A percentile compares a stretch with the other conserved stretches of the same genome.
Conservation (phyloP, 1,140 invertebrate species). For the Danaus melanippus region DNA sequence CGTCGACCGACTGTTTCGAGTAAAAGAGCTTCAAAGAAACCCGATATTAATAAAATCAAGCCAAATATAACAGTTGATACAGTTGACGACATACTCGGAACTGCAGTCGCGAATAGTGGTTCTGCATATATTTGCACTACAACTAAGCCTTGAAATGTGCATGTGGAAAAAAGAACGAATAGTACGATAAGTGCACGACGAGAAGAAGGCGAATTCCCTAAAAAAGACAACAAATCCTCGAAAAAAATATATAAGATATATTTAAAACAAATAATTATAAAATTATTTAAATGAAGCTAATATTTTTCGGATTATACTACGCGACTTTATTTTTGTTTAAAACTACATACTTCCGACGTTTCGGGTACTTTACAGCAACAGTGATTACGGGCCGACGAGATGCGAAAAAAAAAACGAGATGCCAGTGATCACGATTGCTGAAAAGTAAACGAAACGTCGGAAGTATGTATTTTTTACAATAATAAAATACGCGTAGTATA, state of each 20-base stretch:
- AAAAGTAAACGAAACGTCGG: no score
- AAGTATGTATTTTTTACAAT: no score
- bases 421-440: no score
- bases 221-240: neutral
- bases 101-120: slow-evolving; percentile 31
- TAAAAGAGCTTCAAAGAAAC: slow-evolving; percentile 28
- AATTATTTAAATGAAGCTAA: no score
- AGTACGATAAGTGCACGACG: slow-evolving; percentile 24
- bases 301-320: no score
- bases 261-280: no score
- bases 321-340: no score
- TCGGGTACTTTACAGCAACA: no score
- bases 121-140: slow-evolving; percentile 40
- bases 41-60: slow-evolving; percentile 21
- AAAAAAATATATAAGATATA: neutral
- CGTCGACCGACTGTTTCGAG: slow-evolving; percentile 34
- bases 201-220: slow-evolving; percentile 26
- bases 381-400: no score
- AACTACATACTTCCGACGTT: no score
- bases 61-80: slow-evolving; percentile 32
- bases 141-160: slow-evolving; percentile 38
- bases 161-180: slow-evolving; percentile 24
- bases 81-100: slow-evolving; percentile 30
- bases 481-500: no score
- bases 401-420: no score